Base-by-base conservation (phyloP, 2,888 invertebrate species). In the Conomelus anceps region DNA sequence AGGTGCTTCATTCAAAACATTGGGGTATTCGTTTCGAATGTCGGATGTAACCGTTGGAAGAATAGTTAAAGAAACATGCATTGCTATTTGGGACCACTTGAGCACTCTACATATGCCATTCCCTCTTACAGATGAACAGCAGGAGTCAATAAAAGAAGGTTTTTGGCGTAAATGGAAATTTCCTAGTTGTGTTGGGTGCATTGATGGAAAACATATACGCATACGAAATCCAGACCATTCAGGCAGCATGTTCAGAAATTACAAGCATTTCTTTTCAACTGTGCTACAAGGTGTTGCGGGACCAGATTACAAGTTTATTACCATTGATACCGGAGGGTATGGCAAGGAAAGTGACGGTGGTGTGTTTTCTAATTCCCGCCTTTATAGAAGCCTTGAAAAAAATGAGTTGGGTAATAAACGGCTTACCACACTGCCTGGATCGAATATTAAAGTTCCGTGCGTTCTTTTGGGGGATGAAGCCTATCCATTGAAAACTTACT, bases 281-380 rank as follows among this genome's bases (percentile, higher is more conserved):
- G 22, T 88, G 9, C 24, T 88, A 84, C 88, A 88, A 88, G 88
- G 63, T 1, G 88, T 88, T 88, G 41, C 22, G 22, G 88, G 84
- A 17, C n/a, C 88, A n/a, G 24, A 88, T 6, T 88, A 84, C 84
- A 88, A 84, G 84, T 88, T 88, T 84, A 7, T 88, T 3, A 22
- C 23, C 4, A 89, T 89, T 22, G 89, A 89, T 87, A 87, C 84
- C 87, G 89, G 89, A 86, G 87, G 89, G 84, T 63, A 84, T 86
- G 89, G 89, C 23, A 86, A 86, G 23, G 87, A 89, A 63, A 89
- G 26, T 84, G 89, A 89, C 87, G 89, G 89, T 87, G 89, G 84
- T 84, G 87, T 84, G 17, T 29, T 89, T 24, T 23, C 89, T 24
- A 11, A 87, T 41, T 89, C 89, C 22, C 84, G 24, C 24, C 26